Evolutionary conservation across 2,113 vertebrate genomes (phyloP), one percentile per base, ranked within the genome.

Genomic region (Toxotes jaculatrix): DNA sequence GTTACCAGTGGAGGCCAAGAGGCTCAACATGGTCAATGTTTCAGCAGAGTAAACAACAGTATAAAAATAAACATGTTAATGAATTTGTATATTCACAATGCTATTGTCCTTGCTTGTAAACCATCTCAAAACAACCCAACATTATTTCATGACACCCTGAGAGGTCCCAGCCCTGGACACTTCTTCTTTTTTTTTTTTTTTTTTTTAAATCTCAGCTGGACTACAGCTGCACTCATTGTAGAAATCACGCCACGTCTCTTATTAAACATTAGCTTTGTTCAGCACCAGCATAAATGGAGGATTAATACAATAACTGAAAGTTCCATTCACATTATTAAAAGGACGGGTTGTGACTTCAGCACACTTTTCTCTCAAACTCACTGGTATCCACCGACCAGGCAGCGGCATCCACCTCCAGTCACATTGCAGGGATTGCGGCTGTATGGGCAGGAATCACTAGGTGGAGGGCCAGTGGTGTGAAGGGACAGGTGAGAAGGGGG

Each of bases 381-480:
- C 38, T 38, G 34, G 8, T 40, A 8, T 43, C 11, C 14, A 36
- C 4, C 23, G 13, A 45, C 71, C 36, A 68, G 71, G 68, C 51
- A 78, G 17, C 27, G 53, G 75, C 14, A 7, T 23, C 72, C 53
- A 43, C 60, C 40, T 75, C 77, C 67, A 82, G 61, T 85, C 64
- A 84, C 70, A 83, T 73, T 75, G 74, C 69, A 62, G 55, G 76
- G 74, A 45, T 32, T 70, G 32, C 78, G 72, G 65, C 70, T 53
- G 63, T 47, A n/a, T 69, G 74, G 56, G 65, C 0, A 6, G 69
- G 31, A 5, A 51, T 11, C 38, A 66, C 3, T 13, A 11, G 17
- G 40, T 55, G 38, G 13, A 4, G 9, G 60, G 36, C 10, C 40
- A 59, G 40, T 16, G 34, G 19, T 0, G 0, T 55, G 21, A 71